Percentiles rank a stretch among this genome's conserved stretches.
phyloP scores from a whole-genome alignment of 2,797 vertebrate species.

The Cuniculus paca region DNA sequence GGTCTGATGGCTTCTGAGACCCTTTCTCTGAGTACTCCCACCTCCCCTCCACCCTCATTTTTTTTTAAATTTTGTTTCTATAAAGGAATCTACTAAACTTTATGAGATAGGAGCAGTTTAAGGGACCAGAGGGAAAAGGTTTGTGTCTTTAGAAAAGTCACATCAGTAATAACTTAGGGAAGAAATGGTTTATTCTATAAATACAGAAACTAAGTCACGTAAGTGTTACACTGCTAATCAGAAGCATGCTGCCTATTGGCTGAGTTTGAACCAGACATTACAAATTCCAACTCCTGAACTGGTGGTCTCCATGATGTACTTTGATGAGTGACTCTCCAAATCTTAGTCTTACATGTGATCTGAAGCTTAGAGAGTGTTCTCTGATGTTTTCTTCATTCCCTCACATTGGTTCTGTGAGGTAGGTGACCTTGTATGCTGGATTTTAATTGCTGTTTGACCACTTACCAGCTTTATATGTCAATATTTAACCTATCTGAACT shows the following conservation, averaged over 20 bases:
- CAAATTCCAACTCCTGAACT: background rate
- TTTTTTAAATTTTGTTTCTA: background rate
- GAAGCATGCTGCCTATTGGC: background rate
- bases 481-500: background rate
- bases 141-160: background rate
- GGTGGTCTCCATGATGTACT: rapidly evolving
- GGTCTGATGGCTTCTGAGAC: background rate
- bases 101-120: background rate
- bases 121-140: background rate
- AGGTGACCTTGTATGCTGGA: background rate
- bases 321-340: background rate
- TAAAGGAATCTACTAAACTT: background rate
- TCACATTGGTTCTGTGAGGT: background rate
- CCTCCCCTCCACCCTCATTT: background rate
- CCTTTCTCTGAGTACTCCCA: background rate
- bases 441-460: background rate
- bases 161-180: background rate
- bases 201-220: background rate
- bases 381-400: background rate
- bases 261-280: background rate
- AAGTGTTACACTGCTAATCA: background rate
- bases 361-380: background rate
- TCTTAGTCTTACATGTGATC: background rate
- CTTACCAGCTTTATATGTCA: background rate
- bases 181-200: background rate